Conservation (phyloP, 2,113 vertebrate species). For the Zapornia atra region DNA sequence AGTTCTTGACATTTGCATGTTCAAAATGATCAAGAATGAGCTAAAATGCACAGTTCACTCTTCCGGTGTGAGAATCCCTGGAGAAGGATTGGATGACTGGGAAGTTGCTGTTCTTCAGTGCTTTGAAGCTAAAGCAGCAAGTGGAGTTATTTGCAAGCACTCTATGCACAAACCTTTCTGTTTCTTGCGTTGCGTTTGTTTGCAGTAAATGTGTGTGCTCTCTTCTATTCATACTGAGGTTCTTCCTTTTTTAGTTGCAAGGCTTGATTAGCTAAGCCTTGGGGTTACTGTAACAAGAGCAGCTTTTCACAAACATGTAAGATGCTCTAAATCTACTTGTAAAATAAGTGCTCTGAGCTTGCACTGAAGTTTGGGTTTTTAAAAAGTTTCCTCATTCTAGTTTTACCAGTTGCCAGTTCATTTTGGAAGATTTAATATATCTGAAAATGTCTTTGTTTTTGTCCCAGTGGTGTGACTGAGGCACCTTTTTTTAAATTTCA, state of each 20-base stretch:
- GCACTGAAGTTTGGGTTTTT: not conserved
- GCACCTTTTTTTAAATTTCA: not conserved
- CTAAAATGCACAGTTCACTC: constrained; percentile 6
- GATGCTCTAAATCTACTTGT: not conserved
- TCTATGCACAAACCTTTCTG: not conserved
- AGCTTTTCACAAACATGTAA: not conserved
- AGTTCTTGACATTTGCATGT: constrained; percentile 29
- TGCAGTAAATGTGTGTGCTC: not conserved
- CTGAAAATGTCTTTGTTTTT: not conserved
- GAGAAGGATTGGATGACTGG: not conserved
- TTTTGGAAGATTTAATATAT: not conserved
- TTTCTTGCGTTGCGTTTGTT: not conserved
- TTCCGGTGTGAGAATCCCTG: not conserved
- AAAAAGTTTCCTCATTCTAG: not conserved
- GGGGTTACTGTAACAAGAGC: not conserved
- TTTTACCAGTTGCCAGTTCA: not conserved
- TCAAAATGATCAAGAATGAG: not conserved
- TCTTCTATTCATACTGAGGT: not conserved
- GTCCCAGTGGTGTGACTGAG: not conserved
- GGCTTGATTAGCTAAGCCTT: not conserved
- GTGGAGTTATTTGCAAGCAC: not conserved
- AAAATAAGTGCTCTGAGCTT: not conserved
- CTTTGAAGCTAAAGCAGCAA: not conserved
- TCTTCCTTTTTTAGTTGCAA: not conserved
- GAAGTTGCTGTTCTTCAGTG: not conserved